phyloP scores from a whole-genome alignment of 2,797 vertebrate genomes.

The Microhierax caerulescens region DNA sequence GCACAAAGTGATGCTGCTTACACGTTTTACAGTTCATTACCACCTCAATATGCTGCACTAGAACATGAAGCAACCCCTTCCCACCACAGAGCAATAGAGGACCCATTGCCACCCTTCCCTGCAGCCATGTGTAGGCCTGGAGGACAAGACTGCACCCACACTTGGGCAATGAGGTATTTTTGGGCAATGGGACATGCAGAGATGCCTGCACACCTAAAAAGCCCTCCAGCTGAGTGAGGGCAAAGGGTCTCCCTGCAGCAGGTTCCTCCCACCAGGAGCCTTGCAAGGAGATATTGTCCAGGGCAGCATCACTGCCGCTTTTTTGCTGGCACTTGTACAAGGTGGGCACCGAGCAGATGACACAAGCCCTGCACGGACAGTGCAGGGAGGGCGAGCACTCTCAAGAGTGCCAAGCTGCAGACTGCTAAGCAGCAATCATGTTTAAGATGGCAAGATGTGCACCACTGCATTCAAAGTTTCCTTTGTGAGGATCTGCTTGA shows the following conservation, averaged over 20 bases:
- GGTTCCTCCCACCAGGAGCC: neutral
- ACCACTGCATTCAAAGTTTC: neutral
- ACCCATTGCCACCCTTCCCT: neutral
- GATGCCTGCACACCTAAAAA: neutral
- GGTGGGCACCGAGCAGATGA: neutral
- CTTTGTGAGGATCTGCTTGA: neutral
- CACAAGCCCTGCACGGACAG: neutral
- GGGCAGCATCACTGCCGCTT: neutral
- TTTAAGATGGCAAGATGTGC: neutral
- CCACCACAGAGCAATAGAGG: neutral
- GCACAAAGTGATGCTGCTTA: neutral
- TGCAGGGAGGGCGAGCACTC: rapidly evolving
- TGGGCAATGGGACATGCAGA: neutral
- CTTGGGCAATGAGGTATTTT: neutral
- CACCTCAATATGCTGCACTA: neutral
- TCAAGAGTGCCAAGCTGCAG: neutral
- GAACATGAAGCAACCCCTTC: neutral
- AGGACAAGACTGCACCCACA: neutral
- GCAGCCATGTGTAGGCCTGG: rapidly evolving
- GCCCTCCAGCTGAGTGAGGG: neutral
- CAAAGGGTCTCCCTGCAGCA: neutral
- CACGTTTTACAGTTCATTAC: neutral
- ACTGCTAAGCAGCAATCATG: neutral
- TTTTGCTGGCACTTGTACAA: neutral
- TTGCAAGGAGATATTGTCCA: neutral